A percentile compares a stretch with the other conserved stretches of the same genome.
Conservation (phyloP, 2,888 invertebrate species). For the Drosophila neotestacea region DNA sequence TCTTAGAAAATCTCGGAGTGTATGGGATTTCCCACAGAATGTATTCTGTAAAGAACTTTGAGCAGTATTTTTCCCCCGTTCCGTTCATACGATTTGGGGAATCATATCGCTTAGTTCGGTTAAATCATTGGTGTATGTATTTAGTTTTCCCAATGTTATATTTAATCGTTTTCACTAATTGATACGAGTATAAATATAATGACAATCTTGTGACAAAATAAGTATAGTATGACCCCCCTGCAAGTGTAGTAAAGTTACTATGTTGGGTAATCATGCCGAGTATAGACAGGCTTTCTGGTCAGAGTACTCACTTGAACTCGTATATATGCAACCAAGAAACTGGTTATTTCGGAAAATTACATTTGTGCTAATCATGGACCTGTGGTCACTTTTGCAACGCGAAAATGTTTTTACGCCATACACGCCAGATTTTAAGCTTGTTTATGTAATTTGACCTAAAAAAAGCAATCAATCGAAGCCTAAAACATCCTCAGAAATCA, state of each 20-base stretch:
- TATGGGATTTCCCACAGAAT: too few relatives aligned
- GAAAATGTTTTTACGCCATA: constrained; percentile 39
- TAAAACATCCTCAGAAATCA: not conserved
- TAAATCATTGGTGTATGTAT: too few relatives aligned
- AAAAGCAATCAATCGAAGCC: constrained; percentile 8
- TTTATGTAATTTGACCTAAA: constrained; percentile 30
- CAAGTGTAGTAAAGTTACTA: constrained; percentile 31
- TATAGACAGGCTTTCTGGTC: constrained; percentile 25
- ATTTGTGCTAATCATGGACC: constrained; percentile 56
- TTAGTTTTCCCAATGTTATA: too few relatives aligned
- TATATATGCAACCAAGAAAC: constrained; percentile 40
- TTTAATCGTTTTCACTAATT: too few relatives aligned
- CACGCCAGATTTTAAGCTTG: constrained; percentile 19
- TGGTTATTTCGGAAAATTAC: constrained; percentile 43
- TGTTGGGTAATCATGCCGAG: constrained; percentile 21
- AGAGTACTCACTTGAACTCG: constrained; percentile 18
- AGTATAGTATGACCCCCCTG: constrained; percentile 7
- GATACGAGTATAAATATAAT: not conserved
- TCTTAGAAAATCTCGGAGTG: too few relatives aligned
- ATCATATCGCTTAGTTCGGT: too few relatives aligned
- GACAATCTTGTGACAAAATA: constrained; percentile 7
- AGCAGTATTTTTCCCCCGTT: too few relatives aligned
- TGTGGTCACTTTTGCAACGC: constrained; percentile 50
- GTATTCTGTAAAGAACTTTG: too few relatives aligned
- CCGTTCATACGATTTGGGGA: too few relatives aligned